Percentiles rank a stretch among this genome's conserved stretches.
Evolutionary conservation across 2,888 invertebrate genomes (phyloP).

Genomic region (Megastigmus dorsalis): DNA sequence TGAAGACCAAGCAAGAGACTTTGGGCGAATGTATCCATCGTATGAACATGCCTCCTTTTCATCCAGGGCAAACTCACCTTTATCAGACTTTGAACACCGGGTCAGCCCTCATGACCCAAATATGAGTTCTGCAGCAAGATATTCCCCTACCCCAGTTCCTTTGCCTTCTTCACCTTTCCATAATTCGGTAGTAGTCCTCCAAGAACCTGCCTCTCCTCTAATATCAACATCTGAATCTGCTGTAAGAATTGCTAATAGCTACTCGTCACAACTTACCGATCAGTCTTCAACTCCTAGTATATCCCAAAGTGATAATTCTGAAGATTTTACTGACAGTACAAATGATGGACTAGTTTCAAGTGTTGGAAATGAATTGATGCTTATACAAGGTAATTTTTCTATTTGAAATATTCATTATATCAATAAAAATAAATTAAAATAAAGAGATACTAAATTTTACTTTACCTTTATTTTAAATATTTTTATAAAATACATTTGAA

Average conservation of each 20-base stretch:
- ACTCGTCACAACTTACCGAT: constrained; percentile 62
- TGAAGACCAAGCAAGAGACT: constrained; percentile 69
- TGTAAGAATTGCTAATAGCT: constrained; percentile 64
- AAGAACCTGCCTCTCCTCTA: constrained; percentile 70
- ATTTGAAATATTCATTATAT: too few species aligned
- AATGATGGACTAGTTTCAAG: constrained; percentile 66
- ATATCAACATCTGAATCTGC: constrained; percentile 66
- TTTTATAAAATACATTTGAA: constrained; percentile 20
- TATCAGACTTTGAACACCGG: constrained; percentile 71
- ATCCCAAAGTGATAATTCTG: constrained; percentile 61
- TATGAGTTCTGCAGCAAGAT: constrained; percentile 78
- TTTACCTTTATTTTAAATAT: too few species aligned
- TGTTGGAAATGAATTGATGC: constrained; percentile 69
- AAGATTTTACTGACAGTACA: constrained; percentile 66
- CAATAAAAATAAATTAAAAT: too few species aligned
- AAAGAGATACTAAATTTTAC: too few species aligned
- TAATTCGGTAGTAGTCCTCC: constrained; percentile 70
- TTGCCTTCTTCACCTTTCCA: constrained; percentile 70
- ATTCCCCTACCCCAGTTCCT: constrained; percentile 76
- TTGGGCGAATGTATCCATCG: constrained; percentile 68
- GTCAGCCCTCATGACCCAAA: constrained; percentile 74
- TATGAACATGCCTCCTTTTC: constrained; percentile 71
- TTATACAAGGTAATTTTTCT: constrained; percentile 68
- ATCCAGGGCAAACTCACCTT: constrained; percentile 68
- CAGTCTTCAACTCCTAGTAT: constrained; percentile 62